Evolutionary conservation across 2,113 vertebrate species (phyloP), one percentile per base, ranked within the genome.

Genomic region (Cavia aperea): DNA sequence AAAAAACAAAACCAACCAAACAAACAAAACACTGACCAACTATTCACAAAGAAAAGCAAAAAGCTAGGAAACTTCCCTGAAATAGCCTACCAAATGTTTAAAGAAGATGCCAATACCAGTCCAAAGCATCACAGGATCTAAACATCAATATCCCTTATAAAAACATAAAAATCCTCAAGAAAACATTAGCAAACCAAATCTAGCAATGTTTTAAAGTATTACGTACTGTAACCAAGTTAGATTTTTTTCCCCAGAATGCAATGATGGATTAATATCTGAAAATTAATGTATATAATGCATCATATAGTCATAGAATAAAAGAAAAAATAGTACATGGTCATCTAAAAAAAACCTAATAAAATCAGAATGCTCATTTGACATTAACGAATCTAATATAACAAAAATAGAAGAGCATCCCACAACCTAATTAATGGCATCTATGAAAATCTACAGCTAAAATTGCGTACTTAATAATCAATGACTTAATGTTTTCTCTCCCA

Each of bases 251-350:
- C 7, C 73, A 21, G 24, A 92, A 95, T 88, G 51, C 18, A 73
- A 94, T 12, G 36, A n/a, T 86, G 7, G 8, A 23, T 88, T 94
- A 92, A 94, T 19, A 89, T 56, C 31, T 86, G 33, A 93, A 93
- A 93, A 90, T 29, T 49, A 86, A 87, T 62, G 66, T 62, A 43
- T 46, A 73, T 68, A 90, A 91, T 23, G 81, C 4, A 63, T 36
- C 29, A 84, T 4, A 62, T 60, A 66, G 26, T 75, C 29, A 81
- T 14, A 90, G 60, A 86, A 51, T 78, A 81, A 93, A 89, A 86
- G n/a, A 39, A 31, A n/a, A 43, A 81, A 51, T 66, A 54, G 9
- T 12, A 73, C 7, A 88, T 58, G 7, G 33, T 86, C 66, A 88
- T 75, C 31, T 77, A 60, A 79, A 83, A 84, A 82, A 84, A 77